Base-by-base conservation (phyloP, 2,888 invertebrate species). In the Tholera decimalis region DNA sequence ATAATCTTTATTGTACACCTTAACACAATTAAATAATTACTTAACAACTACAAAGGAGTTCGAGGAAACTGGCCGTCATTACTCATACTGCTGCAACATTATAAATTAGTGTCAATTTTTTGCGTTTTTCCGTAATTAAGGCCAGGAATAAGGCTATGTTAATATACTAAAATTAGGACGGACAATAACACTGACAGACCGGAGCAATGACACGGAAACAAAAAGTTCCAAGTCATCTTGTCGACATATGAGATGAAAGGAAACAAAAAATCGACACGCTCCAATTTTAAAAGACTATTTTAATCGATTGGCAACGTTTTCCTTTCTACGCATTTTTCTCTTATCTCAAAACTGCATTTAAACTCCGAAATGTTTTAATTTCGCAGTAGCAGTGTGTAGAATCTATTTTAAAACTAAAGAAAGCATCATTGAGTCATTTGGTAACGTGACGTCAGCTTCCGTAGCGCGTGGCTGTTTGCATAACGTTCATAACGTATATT, bases 401-500 rank as follows among this genome's bases (percentile, higher is more conserved):
- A 56, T 68, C 44, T 74, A 73, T 63, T 66, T n/a, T 54, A 53
- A 59, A 70, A 77, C 51, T 49, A 49, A 50, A 71, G 59, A 61
- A 67, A 68, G 59, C 28, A 44, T 13, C 26, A 61, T 60, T 33
- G 55, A 47, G 54, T 66, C 46, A 54, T 53, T 60, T 65, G 55
- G 44, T 68, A 71, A 71, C 69, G 65, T 68, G 73, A 71, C 69
- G 65, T 73, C 67, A 73, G 35, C 33, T 49, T 50, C 50, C 51
- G 67, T 55, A 54, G 61, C 43, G 68, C 61, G 58, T 65, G 60
- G 53, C 50, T 51, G 76, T 80, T 76, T 71, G 79, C 71, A 74
- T 74, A 74, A 66, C 67, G 73, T 73, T 64, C 61, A 49, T 56
- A 71, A 66, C 70, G 80, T 82, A 35, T 77, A 59, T 77, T 84